phyloP scores from a whole-genome alignment of 1,140 invertebrate species.

The Heliconius hewitsoni region DNA sequence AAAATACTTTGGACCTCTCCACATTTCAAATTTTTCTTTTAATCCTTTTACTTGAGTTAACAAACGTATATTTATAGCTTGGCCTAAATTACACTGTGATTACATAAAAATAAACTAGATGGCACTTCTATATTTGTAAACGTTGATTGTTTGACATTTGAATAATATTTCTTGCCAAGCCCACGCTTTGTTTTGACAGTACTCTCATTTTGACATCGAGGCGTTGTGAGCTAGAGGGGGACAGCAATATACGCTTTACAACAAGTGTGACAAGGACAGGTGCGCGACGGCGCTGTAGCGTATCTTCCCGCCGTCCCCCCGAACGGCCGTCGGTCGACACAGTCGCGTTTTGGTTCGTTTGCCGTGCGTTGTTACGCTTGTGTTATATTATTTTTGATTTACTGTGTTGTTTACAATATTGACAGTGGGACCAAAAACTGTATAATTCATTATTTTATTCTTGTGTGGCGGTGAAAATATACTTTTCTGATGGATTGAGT shows the following conservation, averaged over 20 bases:
- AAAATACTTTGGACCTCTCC: not conserved
- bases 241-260: conserved; percentile 36
- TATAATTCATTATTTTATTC: conserved; percentile 41
- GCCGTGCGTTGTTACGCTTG: conserved; percentile 56
- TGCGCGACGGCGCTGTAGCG: conserved; percentile 74
- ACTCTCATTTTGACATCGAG: conserved; percentile 64
- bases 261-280: conserved; percentile 49
- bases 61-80: conserved; percentile 49
- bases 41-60: not conserved
- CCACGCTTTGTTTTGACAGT: conserved; percentile 79
- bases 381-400: conserved; percentile 56
- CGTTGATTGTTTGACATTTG: conserved; percentile 69
- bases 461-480: conserved; percentile 49
- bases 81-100: conserved; percentile 41
- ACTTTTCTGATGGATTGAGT: conserved; percentile 72
- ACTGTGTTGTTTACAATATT: conserved; percentile 48
- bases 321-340: conserved; percentile 54
- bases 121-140: conserved; percentile 52
- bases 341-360: conserved; percentile 71
- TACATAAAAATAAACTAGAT: conserved; percentile 47
- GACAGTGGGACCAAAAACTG: conserved; percentile 45
- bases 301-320: conserved; percentile 74
- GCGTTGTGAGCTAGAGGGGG: conserved; percentile 55
- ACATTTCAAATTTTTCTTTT: not conserved
- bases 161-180: conserved; percentile 52